phyloP scores from a whole-genome alignment of 2,797 vertebrate species.

The Rhabdomys pumilio region DNA sequence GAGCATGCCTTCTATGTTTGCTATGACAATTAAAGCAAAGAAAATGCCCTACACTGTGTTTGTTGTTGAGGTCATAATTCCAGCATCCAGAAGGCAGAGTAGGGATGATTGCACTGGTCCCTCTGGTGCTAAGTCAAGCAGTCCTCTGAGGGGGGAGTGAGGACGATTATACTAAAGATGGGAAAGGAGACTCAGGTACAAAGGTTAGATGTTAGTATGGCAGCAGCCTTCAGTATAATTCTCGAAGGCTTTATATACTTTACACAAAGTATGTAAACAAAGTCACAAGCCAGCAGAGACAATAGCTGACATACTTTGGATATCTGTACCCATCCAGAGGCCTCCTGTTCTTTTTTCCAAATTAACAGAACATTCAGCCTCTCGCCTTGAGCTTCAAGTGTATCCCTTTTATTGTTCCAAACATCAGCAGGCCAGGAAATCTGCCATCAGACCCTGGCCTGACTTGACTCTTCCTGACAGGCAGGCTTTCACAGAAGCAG shows the following conservation, averaged over 20 bases:
- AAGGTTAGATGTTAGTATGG: background rate
- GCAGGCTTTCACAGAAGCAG: background rate
- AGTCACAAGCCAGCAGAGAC: background rate
- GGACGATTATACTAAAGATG: background rate
- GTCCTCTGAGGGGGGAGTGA: background rate
- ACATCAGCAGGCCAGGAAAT: background rate
- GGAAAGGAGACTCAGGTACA: background rate
- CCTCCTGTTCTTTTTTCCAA: background rate
- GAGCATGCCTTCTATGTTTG: background rate
- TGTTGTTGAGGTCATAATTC: too few relatives aligned
- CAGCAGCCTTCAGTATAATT: background rate
- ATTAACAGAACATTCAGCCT: background rate
- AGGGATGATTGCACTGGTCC: background rate
- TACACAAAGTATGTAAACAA: background rate
- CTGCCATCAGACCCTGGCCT: background rate
- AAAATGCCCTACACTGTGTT: background rate
- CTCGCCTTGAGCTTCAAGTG: background rate
- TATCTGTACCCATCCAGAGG: background rate
- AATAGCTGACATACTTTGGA: background rate
- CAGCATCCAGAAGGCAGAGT: too few relatives aligned
- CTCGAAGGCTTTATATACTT: background rate
- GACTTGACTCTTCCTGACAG: background rate
- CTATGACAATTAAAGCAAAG: background rate
- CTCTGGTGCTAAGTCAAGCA: background rate
- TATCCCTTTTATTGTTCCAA: background rate